Base-by-base conservation (phyloP, 2,113 vertebrate genomes). In the Macheiramphus alcinus region DNA sequence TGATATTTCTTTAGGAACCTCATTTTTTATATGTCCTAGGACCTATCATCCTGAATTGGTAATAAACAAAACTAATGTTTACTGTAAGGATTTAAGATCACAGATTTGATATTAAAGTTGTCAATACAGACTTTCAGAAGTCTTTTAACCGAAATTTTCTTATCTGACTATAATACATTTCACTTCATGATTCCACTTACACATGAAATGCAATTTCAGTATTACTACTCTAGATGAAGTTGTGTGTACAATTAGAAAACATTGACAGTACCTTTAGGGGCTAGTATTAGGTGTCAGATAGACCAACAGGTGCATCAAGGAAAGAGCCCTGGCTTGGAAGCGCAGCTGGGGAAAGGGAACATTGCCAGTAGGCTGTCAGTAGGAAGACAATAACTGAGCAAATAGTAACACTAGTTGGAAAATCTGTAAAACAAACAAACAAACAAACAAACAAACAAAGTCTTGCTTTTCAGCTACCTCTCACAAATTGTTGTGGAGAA, bases 11-110 rank as follows among this genome's bases (percentile, higher is more conserved):
- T 88, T 52, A 86, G 29, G 55, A 82, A 88, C 50, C 38, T 91
- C 1, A 4, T 85, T 76, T 93, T 85, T 88, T 58, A 38, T 72
- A 31, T 95, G 25, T 55, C 56, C 78, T n/a, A 80, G 18, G 18
- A 83, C 23, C 34, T 88, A 56, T 82, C 48, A 42, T n/a, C 75
- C 65, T 84, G 75, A 74, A 81, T 80, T 62, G 23, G 48, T 38
- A 84, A 53, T 34, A 93, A 94, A 36, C 52, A 94, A 94, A 93
- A 66, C 38, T 79, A 84, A 95, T 50, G 59, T 70, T 94, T 94
- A 43, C 20, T 55, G 27, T 66, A 76, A 76, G 11, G 7, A 71
- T 38, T 7, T 10, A 91, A 38, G 67, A 36, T 38, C 63, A 88
- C 34, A 18, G 27, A 55, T 65, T 67, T 65, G 50, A 73, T 71